Base-by-base conservation (phyloP, 1,140 invertebrate genomes). In the Drosophila littoralis region DNA sequence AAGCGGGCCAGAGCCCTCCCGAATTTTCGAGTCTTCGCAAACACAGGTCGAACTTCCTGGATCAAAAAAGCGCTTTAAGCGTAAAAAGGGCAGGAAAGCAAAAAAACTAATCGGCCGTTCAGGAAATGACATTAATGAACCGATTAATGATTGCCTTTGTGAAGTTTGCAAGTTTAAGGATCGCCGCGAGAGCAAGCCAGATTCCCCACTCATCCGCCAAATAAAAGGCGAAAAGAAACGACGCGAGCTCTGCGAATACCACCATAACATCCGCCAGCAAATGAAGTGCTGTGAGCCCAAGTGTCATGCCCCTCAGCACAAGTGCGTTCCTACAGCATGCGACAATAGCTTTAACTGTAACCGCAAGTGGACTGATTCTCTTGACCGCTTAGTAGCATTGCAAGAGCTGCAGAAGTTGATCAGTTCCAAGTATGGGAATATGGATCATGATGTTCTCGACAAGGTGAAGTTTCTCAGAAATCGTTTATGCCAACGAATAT, bases 361-460 rank as follows among this genome's bases (percentile, higher is more conserved):
- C n/a, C 65, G 68, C 22, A 64, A 70, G 35, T 15, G 76, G 2
- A n/a, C 38, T 33, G 38, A 64, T 2, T 71, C 48, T 32, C 60
- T 60, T 15, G 77, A 84, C 1, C 65, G 65, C n/a, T 28, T 84
- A 4, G 17, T 17, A 2, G 74, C 73, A 8, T 48, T 84, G 12
- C 74, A 80, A 7, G 15, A 51, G 0, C 12, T 84, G 6, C 81
- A 77, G 42, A 22, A 33, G 8, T 6, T 64, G 12, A 32, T 78
- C 1, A 43, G 50, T 13, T 13, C 36, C 45, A 40, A 58, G 2
- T 35, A 32, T 32, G 17, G 50, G 0, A 33, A 60, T 4, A 12
- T 22, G 1, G 58, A 61, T 36, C 36, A 17, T 5, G 63, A 63
- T 33, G 4, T 83, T 13, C 5, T 61, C 9, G 17, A 28, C 28